Evolutionary conservation across 2,797 vertebrate genomes (phyloP), one percentile per base, ranked within the genome.

Genomic region (Coregonus suidteri): DNA sequence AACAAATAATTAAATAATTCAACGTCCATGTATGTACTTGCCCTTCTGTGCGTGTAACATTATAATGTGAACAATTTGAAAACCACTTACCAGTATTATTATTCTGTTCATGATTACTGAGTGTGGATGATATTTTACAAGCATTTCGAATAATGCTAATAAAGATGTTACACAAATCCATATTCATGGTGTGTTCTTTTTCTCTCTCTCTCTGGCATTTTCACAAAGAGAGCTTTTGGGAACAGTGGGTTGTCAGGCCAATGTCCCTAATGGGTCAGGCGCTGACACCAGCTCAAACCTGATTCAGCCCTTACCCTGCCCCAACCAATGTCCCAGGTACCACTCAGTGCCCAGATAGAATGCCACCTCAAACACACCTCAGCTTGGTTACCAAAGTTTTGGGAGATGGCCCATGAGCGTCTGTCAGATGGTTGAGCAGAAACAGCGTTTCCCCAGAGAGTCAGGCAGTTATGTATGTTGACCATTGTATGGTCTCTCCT

Each of bases 81-180:
- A 65, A 85, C 74, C 74, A 85, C 90, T 83, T 91, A 88, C 83
- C 91, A 88, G 88, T 75, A 76, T 75, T 91, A 93, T 91, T 94
- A 93, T 92, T 86, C 85, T 86, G 81, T 90, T 90, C 89, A 92
- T 89, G 83, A 91, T 91, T 91, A 88, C 85, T 93, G 56, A 79
- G 86, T 93, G 93, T 88, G 79, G 79, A 83, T 80, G 73, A 79
- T 80, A 77, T 77, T 87, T 88, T 85, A 77, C 82, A 84, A 84
- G 76, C 79, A 71, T 89, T 86, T 82, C 70, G 64, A 82, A 73
- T 85, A 69, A 80, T 81, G 70, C 47, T 75, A 91, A 91, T 93
- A 92, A 93, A 93, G 73, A 83, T 80, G 77, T 79, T 85, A 71
- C 75, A 87, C 75, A 86, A 20, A 88, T 56, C 65, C 70, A 25